phyloP scores from a whole-genome alignment of 2,113 vertebrate species.

The Geococcyx californianus region DNA sequence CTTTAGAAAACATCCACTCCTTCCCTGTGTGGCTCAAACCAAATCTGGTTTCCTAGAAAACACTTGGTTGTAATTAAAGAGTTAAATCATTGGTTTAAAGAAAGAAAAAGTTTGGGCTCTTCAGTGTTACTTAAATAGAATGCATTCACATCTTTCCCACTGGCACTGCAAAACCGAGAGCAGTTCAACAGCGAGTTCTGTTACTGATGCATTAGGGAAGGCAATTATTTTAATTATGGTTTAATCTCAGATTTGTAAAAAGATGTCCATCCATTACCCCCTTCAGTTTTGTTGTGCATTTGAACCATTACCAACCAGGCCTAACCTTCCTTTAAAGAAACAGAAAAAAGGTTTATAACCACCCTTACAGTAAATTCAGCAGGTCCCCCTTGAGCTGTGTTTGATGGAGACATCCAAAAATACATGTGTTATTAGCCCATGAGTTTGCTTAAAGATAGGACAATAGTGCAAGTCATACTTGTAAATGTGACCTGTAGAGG shows the following conservation, averaged over 20 bases:
- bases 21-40: neutral
- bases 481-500: neutral
- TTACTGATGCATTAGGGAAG: neutral
- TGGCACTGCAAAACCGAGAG: neutral
- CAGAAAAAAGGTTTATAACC: neutral
- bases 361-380: neutral
- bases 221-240: neutral
- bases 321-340: neutral
- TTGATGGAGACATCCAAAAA: neutral
- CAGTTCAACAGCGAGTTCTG: neutral
- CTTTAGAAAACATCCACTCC: slow-evolving; percentile 6
- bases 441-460: neutral
- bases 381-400: neutral
- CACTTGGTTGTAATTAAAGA: neutral
- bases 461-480: neutral
- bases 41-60: neutral
- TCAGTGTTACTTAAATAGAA: neutral
- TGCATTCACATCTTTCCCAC: neutral
- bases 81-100: neutral
- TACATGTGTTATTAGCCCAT: rapidly evolving
- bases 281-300: neutral
- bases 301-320: neutral
- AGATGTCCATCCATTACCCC: neutral
- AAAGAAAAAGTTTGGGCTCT: neutral
- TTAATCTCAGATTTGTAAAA: neutral